Evolutionary conservation across 1,140 invertebrate genomes (phyloP).

Genomic region (Ceratosolen solmsi): DNA sequence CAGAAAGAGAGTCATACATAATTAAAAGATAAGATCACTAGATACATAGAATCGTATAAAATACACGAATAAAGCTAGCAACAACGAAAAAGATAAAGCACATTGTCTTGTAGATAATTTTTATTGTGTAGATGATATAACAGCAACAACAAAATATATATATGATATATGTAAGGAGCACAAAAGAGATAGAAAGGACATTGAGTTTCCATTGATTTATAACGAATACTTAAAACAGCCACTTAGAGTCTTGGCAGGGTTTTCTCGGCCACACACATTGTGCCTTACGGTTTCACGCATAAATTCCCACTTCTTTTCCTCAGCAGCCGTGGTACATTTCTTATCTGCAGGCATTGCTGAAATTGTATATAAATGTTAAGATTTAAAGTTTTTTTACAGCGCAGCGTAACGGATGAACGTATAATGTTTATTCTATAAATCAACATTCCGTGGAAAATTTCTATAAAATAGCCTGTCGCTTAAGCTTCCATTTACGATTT

Average conservation of each 20-base stretch:
- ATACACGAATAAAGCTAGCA: too few relatives aligned
- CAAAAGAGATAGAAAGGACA: conserved; percentile 31
- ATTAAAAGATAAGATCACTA: too few relatives aligned
- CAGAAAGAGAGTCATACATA: too few relatives aligned
- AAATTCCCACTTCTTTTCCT: conserved; percentile 24
- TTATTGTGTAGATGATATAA: too few relatives aligned
- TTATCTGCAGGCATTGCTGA: background rate
- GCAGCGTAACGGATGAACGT: background rate
- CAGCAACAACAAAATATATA: too few relatives aligned
- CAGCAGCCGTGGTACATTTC: background rate
- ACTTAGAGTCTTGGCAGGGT: background rate
- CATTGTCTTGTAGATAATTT: too few relatives aligned
- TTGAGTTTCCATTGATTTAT: conserved; percentile 40
- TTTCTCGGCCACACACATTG: conserved; percentile 19
- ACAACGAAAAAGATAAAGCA: too few relatives aligned
- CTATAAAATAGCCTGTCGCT: too few relatives aligned
- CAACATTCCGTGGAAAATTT: too few relatives aligned
- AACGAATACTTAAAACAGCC: conserved; percentile 37
- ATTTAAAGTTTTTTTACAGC: background rate
- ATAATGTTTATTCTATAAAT: background rate
- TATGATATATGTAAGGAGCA: too few relatives aligned
- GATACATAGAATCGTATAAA: too few relatives aligned
- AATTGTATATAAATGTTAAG: background rate
- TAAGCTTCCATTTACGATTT: too few relatives aligned
- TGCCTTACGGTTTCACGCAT: conserved; percentile 30